Base-by-base conservation (phyloP, 1,140 invertebrate genomes). In the Ylistrum balloti region DNA sequence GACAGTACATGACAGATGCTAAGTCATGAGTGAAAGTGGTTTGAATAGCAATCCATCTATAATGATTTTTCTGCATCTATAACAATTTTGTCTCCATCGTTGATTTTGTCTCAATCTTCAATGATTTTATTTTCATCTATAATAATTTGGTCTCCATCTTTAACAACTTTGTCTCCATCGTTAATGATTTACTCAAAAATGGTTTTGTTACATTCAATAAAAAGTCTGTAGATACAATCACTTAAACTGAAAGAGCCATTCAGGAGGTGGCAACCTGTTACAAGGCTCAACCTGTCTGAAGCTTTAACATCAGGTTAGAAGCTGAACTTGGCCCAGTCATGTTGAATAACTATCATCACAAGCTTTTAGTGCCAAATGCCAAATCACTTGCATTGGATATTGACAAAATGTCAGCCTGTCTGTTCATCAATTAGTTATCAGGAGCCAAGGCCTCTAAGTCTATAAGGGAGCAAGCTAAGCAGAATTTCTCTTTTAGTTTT, bases 301-400 rank as follows among this genome's bases (percentile, higher is more conserved):
- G 56, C 22, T 74, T n/a, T 74, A 17, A 74, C 17, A 74, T 74
- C 56, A 74, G n/a, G 56, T 74, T 74, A 74, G 56, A 74, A 74
- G 17, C 56, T 74, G 56, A 74, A 74, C 22, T 28, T 28, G 22
- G n/a, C 11, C 22, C 56, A 74, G n/a, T 74, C 56, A 74, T 74
- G 56, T 74, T 74, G 56, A 74, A 13, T 45, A 45, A 45, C 41
- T 17, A 45, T 45, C 41, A 45, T 45, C 9, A 17, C 9, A 28
- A 74, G 56, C 56, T 74, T 74, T 74, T 74, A 74, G 56, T 45
- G 41, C 9, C 56, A 74, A 22, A 74, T 74, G 56, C 56, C 56
- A 17, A n/a, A 74, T 74, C 56, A 74, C 56, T 74, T 74, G n/a
- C n/a, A n/a, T n/a, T n/a, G 56, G 56, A n/a, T 74, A 74, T 74